Conservation (phyloP, 2,113 vertebrate species). For the Oryzias melastigma region DNA sequence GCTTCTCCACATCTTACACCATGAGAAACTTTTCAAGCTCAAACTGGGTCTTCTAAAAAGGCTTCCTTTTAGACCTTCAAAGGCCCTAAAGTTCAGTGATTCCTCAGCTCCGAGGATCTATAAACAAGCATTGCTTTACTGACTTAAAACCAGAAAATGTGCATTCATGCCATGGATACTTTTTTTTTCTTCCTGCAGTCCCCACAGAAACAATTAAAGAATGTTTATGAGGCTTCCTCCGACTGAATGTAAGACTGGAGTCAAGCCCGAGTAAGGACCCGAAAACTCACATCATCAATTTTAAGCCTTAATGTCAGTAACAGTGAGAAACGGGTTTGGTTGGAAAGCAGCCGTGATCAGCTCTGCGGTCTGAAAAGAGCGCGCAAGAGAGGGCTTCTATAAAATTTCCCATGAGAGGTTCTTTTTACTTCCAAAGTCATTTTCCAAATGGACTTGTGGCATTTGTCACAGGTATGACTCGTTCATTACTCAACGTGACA, state of each 20-base stretch:
- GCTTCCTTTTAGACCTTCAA: neutral
- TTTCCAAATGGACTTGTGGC: neutral
- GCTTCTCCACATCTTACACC: neutral
- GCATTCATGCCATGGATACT: neutral
- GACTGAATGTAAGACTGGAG: neutral
- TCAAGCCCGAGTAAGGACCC: neutral
- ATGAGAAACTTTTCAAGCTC: neutral
- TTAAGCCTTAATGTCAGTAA: constrained; percentile 12
- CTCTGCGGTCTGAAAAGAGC: neutral
- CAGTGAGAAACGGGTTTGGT: neutral
- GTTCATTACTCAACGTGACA: no score
- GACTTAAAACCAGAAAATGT: neutral
- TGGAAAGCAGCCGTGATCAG: constrained; percentile 2
- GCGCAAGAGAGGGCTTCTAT: no score
- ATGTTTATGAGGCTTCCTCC: neutral
- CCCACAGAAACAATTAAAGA: neutral
- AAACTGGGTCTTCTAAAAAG: neutral
- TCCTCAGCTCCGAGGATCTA: no score
- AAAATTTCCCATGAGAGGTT: no score
- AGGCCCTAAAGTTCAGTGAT: neutral
- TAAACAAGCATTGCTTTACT: neutral
- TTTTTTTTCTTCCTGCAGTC: neutral
- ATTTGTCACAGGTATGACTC: neutral
- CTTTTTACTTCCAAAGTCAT: neutral
- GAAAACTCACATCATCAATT: constrained; percentile 5